Percentiles rank a stretch among this genome's conserved stretches.
phyloP scores from a whole-genome alignment of 1,140 invertebrate genomes.

The Tribolium castaneum region DNA sequence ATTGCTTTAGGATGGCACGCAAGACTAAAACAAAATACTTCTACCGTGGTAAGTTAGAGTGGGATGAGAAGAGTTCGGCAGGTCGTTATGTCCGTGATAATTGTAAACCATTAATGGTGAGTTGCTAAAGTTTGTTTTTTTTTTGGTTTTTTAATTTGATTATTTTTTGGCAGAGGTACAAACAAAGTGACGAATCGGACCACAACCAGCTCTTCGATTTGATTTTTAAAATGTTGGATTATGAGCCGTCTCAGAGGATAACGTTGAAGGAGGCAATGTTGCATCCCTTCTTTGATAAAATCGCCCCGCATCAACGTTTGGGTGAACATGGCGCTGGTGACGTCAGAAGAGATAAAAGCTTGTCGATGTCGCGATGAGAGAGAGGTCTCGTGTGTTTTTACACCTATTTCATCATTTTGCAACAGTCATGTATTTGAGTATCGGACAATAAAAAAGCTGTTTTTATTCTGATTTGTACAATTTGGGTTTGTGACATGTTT shows the following conservation, averaged over 20 bases:
- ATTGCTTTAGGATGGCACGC: conserved; percentile 81
- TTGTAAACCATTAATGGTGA: conserved; percentile 94
- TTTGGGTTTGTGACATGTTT: neutral
- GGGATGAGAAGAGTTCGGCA: conserved; percentile 94
- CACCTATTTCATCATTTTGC: conserved; percentile 8
- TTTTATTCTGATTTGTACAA: neutral
- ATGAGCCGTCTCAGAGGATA: conserved; percentile 92
- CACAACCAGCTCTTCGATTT: conserved; percentile 94
- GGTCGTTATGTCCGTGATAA: conserved; percentile 98
- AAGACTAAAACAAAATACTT: conserved; percentile 99
- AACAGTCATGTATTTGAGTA: conserved; percentile 12
- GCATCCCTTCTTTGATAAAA: conserved; percentile 94
- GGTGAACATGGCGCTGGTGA: conserved; percentile 69
- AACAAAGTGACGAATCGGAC: conserved; percentile 88
- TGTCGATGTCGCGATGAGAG: conserved; percentile 65
- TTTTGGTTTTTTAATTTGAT: neutral
- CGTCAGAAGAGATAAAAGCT: conserved; percentile 69
- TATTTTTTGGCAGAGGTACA: conserved; percentile 84
- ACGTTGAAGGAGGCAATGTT: conserved; percentile 88
- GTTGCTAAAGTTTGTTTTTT: conserved; percentile 47
- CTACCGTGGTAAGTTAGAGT: conserved; percentile 93
- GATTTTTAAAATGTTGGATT: conserved; percentile 95
- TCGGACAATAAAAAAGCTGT: neutral
- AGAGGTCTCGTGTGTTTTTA: neutral
- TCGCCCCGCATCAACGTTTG: conserved; percentile 79